Evolutionary conservation across 2,797 vertebrate species (phyloP), one percentile per base, ranked within the genome.

Genomic region (Leuciscus waleckii): DNA sequence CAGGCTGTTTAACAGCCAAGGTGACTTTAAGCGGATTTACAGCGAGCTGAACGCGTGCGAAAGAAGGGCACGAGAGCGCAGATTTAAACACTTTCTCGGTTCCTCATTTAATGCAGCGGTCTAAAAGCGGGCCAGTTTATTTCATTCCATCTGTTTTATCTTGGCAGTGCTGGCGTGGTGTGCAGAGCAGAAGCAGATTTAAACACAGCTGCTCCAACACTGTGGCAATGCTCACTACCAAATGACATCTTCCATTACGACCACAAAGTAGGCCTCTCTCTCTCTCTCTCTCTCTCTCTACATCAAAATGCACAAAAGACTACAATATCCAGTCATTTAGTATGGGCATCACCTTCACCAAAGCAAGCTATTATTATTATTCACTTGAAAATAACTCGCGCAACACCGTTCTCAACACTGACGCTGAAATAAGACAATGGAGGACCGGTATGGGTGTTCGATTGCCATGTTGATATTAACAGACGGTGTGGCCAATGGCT

Each of bases 1-100:
- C 88, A 90, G 90, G 90, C 91, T 91, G 91, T 92, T 95, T 95
- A 94, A 95, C 91, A 91, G 92, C 93, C 92, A 96, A 96, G 95
- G 95, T 96, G 95, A 96, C 95, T 96, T 95, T 95, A 49, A 95
- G 94, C 93, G 91, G 94, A 95, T 95, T 95, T 94, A 95, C 92
- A 93, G 93, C 90, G 87, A 91, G 56, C 37, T n/a, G 68, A 82
- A 85, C 41, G 46, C 68, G 56, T 9, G 69, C 4, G 7, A 35
- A 69, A 85, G 67, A 65, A 63, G 85, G 81, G 71, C 85, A 81
- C 71, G 17, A 29, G 90, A 70, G 93, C 93, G 93, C 93, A 94
- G 92, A 94, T 94, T 95, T 95, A 95, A 94, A 90, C 92, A 91
- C 83, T 87, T 91, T 91, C 90, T 87, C 85, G 83, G 90, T 91